Evolutionary conservation across 2,797 vertebrate genomes (phyloP), one percentile per base, ranked within the genome.

Genomic region (Erithacus rubecula): DNA sequence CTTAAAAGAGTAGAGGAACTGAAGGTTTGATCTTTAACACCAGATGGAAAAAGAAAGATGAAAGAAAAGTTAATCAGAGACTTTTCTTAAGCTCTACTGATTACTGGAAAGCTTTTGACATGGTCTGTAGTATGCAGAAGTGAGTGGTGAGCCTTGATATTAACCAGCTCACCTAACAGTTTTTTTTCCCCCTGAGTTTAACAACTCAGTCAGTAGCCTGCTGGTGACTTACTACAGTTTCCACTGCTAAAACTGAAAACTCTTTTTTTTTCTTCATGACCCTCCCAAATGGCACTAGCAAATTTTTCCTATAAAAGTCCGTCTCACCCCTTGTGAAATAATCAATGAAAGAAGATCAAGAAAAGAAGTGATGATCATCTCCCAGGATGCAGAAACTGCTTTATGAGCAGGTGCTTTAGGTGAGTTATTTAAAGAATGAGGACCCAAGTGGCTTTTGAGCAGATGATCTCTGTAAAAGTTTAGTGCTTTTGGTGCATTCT

Each of bases 1-100:
- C 91, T 95, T 94, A 93, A 96, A 95, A 95, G 92, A 94, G 90
- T 88, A 90, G 95, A 94, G 93, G 93, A 96, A 94, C 90, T 95
- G 93, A 92, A 96, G 91, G 94, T 95, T 95, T 97, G 95, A 96
- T 97, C 95, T 96, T 94, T 96, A 97, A 95, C 94, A 95, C 89
- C 95, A 96, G 94, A 94, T 90, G 93, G 96, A 84, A 94, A 96
- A 94, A 87, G 78, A 95, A 96, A 97, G 96, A 97, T 96, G 96
- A 97, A 97, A 97, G 93, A 94, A 96, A 92, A 96, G 85, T 95
- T 97, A 97, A 96, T 96, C 93, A 95, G 94, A 95, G 95, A 96
- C 93, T 96, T 97, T 95, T 90, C 96, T 95, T 96, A 96, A 97
- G 96, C 95, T 96, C 94, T 95, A 23, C 92, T 96, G 95, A 96